These are phyloP conservation scores for Emydoidea blandingii DNA, from an alignment of 2,797 vertebrate species.

Conservation along the genomic window DNA sequence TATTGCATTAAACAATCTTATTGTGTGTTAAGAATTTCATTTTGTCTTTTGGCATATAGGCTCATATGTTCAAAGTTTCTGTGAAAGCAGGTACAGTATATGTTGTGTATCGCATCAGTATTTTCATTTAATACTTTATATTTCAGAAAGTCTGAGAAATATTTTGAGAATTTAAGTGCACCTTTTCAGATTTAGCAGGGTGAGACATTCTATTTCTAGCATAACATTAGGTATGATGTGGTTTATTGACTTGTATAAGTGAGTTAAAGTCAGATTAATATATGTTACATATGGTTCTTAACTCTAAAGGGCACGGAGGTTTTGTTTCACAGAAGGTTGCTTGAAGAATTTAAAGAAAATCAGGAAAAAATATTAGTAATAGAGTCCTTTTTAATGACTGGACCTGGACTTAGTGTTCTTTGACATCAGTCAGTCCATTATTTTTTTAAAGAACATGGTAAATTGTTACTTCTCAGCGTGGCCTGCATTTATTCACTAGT, in stretches of 20 bases:
- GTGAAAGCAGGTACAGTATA: background rate
- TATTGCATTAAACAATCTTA: slow-evolving; percentile 55
- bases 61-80: slow-evolving; percentile 32
- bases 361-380: background rate
- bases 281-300: background rate
- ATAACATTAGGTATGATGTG: background rate
- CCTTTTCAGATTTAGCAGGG: background rate
- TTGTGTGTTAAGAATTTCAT: slow-evolving; percentile 66
- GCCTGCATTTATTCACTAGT: slow-evolving; percentile 38
- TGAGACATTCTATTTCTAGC: background rate
- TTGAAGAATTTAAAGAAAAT: background rate
- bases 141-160: background rate
- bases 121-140: slow-evolving; percentile 26
- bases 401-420: background rate
- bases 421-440: background rate
- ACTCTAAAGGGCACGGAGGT: background rate
- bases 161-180: background rate
- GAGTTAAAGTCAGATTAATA: background rate
- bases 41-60: slow-evolving; percentile 36
- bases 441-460: slow-evolving; percentile 38
- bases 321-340: background rate
- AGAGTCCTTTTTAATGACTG: background rate
- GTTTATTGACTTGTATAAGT: background rate
- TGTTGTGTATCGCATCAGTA: background rate
- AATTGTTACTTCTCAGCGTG: slow-evolving; percentile 3